These are phyloP conservation scores for human (Homo sapiens) DNA, from an alignment of 2,113 vertebrate species.

Conservation along the genomic window GRCh38 chr9:123180501-123181000, in stretches of 20 bases:
- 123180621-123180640: slow-evolving; percentile 39
- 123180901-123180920: not conserved
- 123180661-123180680: slow-evolving; percentile 47
- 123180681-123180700: slow-evolving; percentile 40
- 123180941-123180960: not conserved
- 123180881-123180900: slow-evolving; percentile 23
- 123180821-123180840: not conserved
- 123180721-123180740: slow-evolving; percentile 38
- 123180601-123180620: not conserved
- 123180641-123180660: slow-evolving; percentile 17
- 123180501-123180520: slow-evolving; percentile 13
- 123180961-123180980: not conserved
- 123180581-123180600: slow-evolving; percentile 31
- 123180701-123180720: slow-evolving; percentile 33
- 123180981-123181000: slow-evolving; percentile 25
- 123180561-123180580: not conserved
- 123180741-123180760: slow-evolving; percentile 42
- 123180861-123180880: not conserved
- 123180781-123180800: slow-evolving; percentile 22
- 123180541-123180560: not conserved
- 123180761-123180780: not conserved
- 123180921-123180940: slow-evolving; percentile 24
- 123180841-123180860: not conserved
- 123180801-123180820: slow-evolving; percentile 26
- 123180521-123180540: slow-evolving; percentile 22